A percentile compares a stretch with the other conserved stretches of the same genome.
phyloP scores from a whole-genome alignment of 2,888 invertebrate genomes.

The Plusia festucae region DNA sequence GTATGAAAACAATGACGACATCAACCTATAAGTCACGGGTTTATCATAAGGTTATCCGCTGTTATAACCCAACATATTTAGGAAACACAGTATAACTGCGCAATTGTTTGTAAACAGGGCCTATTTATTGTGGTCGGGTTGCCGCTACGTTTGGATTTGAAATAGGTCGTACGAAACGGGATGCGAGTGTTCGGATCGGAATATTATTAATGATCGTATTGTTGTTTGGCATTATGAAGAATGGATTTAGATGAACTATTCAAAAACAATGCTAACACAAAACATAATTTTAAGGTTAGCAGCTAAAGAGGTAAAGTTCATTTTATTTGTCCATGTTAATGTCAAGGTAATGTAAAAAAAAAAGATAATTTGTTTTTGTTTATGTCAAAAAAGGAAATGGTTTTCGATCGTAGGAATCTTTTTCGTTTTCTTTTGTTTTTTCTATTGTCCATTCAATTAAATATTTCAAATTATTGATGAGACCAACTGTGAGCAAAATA shows the following conservation, averaged over 20 bases:
- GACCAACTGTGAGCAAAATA: too few relatives aligned
- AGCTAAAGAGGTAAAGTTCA: too few relatives aligned
- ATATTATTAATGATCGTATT: conserved; percentile 13
- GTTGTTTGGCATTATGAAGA: not conserved
- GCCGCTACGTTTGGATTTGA: conserved; percentile 17
- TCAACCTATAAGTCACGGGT: conserved; percentile 33
- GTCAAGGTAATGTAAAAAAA: too few relatives aligned
- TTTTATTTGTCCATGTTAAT: too few relatives aligned
- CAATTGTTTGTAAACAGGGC: not conserved
- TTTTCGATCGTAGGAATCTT: too few relatives aligned
- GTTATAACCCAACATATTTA: conserved; percentile 27
- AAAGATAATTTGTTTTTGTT: too few relatives aligned
- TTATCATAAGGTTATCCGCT: conserved; percentile 54
- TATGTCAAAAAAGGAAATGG: too few relatives aligned
- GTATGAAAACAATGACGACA: conserved; percentile 32
- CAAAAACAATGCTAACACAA: not conserved
- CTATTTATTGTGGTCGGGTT: conserved; percentile 27
- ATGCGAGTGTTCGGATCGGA: conserved; percentile 32
- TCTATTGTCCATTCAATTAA: too few relatives aligned
- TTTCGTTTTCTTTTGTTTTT: too few relatives aligned
- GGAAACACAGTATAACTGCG: not conserved
- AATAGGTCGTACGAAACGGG: conserved; percentile 45
- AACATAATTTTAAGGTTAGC: too few relatives aligned
- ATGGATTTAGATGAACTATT: not conserved
- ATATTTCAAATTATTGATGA: too few relatives aligned